These are phyloP conservation scores for Margaritifera margaritifera DNA, from an alignment of 2,888 invertebrate genomes.

Conservation along the genomic window DNA sequence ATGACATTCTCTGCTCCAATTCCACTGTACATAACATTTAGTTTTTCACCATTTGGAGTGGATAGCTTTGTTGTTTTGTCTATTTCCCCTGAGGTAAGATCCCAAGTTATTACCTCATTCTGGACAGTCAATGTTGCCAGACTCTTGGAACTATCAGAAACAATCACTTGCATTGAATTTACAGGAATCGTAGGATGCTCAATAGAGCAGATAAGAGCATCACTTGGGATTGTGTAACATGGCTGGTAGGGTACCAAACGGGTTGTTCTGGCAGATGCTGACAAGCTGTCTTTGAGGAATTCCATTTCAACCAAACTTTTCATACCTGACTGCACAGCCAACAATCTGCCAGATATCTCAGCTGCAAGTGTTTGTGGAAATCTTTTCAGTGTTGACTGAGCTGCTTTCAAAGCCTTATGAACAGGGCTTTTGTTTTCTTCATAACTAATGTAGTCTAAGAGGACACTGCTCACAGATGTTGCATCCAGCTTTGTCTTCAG, in stretches of 20 bases:
- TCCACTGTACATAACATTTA: slow-evolving; percentile 44
- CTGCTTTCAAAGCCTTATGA: slow-evolving; percentile 37
- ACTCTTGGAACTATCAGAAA: slow-evolving; percentile 42
- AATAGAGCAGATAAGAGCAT: slow-evolving; percentile 39
- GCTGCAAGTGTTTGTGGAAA: slow-evolving; percentile 95
- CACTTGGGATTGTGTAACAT: slow-evolving; percentile 42
- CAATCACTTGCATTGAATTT: slow-evolving; percentile 24
- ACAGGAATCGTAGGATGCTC: slow-evolving; percentile 74
- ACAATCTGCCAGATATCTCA: slow-evolving; percentile 89
- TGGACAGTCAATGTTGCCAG: slow-evolving; percentile 37
- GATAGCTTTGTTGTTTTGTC: slow-evolving; percentile 30
- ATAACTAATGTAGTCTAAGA: slow-evolving; percentile 83
- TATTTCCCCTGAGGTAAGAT: slow-evolving; percentile 46
- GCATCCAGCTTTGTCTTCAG: slow-evolving; percentile 94
- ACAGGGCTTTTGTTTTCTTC: slow-evolving; percentile 85
- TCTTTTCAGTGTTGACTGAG: slow-evolving; percentile 84
- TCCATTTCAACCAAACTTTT: slow-evolving; percentile 31
- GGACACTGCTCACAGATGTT: slow-evolving; percentile 92
- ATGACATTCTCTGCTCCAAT: slow-evolving; percentile 33
- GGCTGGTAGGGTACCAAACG: slow-evolving; percentile 43
- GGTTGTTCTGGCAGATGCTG: slow-evolving; percentile 69
- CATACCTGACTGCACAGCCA: slow-evolving; percentile 77
- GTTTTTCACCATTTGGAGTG: slow-evolving; percentile 23
- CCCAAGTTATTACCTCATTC: slow-evolving; percentile 50
- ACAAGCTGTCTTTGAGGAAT: slow-evolving; percentile 37